These are phyloP conservation scores for Trichomalopsis sarcophagae DNA, from an alignment of 1,140 invertebrate genomes.

Conservation along the genomic window DNA sequence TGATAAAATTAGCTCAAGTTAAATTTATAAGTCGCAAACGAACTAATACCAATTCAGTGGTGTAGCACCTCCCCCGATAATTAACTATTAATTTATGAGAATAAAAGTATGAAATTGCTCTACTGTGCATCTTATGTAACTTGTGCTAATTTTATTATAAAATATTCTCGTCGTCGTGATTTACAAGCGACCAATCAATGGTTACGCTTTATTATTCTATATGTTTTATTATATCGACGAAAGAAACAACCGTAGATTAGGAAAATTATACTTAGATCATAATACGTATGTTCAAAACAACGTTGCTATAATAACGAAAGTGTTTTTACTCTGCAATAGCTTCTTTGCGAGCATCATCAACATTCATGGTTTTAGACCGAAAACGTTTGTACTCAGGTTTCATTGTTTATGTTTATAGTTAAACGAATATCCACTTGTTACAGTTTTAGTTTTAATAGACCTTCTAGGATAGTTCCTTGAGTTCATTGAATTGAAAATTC, in stretches of 20 bases:
- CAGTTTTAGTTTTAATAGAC: background rate
- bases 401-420: background rate
- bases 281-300: no score
- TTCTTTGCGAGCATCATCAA: background rate
- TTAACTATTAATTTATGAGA: background rate
- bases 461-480: background rate
- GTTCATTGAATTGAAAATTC: background rate
- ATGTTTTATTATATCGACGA: background rate
- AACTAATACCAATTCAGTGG: background rate
- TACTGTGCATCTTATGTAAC: background rate
- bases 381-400: constrained; percentile 10
- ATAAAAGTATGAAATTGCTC: background rate
- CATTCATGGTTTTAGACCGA: background rate
- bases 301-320: no score
- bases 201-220: background rate
- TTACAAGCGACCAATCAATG: background rate
- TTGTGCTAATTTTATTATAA: constrained; percentile 21
- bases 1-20: constrained; percentile 26
- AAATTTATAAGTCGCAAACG: background rate
- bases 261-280: background rate
- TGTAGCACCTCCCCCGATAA: background rate
- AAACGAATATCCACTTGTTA: background rate
- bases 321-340: no score
- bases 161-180: background rate
- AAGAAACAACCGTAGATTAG: background rate